Base-by-base conservation (phyloP, 2,113 vertebrate species). In the Istiophorus platypterus region DNA sequence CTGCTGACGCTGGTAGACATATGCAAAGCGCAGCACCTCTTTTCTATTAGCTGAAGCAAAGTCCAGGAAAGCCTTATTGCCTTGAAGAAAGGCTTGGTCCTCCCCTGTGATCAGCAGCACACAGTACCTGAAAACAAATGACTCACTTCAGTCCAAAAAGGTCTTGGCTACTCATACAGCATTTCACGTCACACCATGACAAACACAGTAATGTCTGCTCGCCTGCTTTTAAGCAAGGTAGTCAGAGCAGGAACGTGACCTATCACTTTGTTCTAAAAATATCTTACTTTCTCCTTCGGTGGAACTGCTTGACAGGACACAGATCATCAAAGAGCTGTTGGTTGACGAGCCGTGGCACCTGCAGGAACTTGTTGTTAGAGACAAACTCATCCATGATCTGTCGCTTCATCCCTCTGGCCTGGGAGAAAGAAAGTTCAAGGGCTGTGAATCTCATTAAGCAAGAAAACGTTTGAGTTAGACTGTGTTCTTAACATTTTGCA, bases 321-420 rank as follows among this genome's bases (percentile, higher is more conserved):
- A 99, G 95, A 84, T 99, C 97, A 66, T 98, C 96, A 80, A 99
- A 99, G 24, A 98, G 85, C 93, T 95, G 96, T 94, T 99, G 98
- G 93, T 88, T 98, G 87, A 97, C 96, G 56, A 99, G 96, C 7
- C 98, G 95, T 5, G 98, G 91, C 2, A 95, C 97, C 85, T 97
- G 83, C 1, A 99, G 95, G 90, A 98, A 99, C 84, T 97, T 98
- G 88, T 99, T 98, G 72, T 97, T 97, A 72, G 96, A 95, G 62
- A 99, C 93, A 90, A 99, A 98, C 91, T 99, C 97, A 0, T 98
- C 96, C 31, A 99, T 96, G 59, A 97, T 95, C 88, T 97, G 97
- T 69, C 96, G 96, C 91, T 97, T 99, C 95, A 99, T 96, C 2
- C 96, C 95, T 82, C 95, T 95, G 77, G 96, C 96, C 98, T 99